These are phyloP conservation scores for Chloroceryle aenea DNA, from an alignment of 2,113 vertebrate genomes.

Conservation along the genomic window DNA sequence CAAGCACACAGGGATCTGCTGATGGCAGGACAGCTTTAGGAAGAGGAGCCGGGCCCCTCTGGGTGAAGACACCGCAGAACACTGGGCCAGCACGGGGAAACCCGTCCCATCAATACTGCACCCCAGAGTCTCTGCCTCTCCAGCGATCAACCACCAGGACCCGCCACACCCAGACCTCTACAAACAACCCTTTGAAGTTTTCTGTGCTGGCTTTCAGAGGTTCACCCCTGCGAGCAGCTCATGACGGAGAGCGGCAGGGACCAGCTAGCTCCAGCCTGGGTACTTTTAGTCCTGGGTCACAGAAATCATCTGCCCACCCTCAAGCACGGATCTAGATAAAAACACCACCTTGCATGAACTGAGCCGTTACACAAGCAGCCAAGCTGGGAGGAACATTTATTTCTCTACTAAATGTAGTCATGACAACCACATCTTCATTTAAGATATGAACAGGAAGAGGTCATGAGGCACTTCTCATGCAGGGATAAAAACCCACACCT, in stretches of 20 bases:
- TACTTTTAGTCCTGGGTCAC: not conserved
- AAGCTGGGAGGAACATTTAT: not conserved
- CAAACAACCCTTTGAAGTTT: not conserved
- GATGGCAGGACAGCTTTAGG: not conserved
- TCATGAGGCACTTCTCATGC: not conserved
- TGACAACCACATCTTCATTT: constrained; percentile 52
- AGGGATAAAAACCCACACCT: not conserved
- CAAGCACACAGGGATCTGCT: not conserved
- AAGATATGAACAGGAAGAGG: not conserved
- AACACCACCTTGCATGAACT: not conserved
- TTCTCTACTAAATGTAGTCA: not conserved
- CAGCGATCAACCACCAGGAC: not conserved
- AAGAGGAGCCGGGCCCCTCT: not conserved
- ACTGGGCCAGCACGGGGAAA: fast-evolving
- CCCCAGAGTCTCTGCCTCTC: not conserved
- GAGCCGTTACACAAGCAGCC: not conserved
- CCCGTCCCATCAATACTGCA: not conserved
- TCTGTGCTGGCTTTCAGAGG: not conserved
- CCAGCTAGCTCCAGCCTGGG: not conserved
- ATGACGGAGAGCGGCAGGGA: fast-evolving
- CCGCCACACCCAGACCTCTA: not conserved
- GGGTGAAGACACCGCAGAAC: fast-evolving
- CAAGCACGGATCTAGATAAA: not conserved
- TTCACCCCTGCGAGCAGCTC: fast-evolving
- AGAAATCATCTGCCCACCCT: not conserved